Percentiles rank a stretch among this genome's conserved stretches.
phyloP scores from a whole-genome alignment of 1,140 invertebrate species.

The Drosophila virilis region DNA sequence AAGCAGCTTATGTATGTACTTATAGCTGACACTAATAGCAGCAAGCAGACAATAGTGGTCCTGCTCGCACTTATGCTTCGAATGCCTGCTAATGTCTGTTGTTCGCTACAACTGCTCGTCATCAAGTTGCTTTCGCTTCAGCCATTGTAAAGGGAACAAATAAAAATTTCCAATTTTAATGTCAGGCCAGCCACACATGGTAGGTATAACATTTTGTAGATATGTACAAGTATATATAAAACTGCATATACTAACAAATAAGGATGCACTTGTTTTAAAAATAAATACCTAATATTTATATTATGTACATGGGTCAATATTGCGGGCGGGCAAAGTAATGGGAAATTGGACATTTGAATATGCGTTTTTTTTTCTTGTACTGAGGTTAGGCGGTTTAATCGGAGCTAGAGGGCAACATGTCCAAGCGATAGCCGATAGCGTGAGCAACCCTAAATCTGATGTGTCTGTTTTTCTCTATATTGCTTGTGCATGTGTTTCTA shows the following conservation, averaged over 20 bases:
- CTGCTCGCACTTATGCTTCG: conserved; percentile 25
- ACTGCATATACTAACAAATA: conserved; percentile 11
- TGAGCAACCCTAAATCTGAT: conserved; percentile 44
- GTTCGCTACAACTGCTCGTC: conserved; percentile 28
- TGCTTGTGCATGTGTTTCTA: background rate
- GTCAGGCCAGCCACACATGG: conserved; percentile 47
- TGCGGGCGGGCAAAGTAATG: background rate
- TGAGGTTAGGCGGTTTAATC: conserved; percentile 28
- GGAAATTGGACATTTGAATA: conserved; percentile 37
- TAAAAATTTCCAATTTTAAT: conserved; percentile 54
- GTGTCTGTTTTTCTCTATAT: conserved; percentile 8
- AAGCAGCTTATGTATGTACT: conserved; percentile 39
- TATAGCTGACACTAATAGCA: conserved; percentile 53
- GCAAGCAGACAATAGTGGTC: conserved; percentile 19
- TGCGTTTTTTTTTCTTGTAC: conserved; percentile 37
- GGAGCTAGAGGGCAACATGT: conserved; percentile 40
- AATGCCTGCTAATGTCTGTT: conserved; percentile 13
- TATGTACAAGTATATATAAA: conserved; percentile 12
- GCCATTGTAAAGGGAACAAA: conserved; percentile 47
- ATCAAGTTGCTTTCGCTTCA: conserved; percentile 44
- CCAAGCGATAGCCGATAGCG: conserved; percentile 20
- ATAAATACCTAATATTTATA: conserved; percentile 27
- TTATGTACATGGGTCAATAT: background rate
- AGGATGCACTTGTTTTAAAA: conserved; percentile 28
- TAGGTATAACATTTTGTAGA: conserved; percentile 30